Evolutionary conservation across 1,140 invertebrate species (phyloP).

Genomic region (Oscheius sp.): DNA sequence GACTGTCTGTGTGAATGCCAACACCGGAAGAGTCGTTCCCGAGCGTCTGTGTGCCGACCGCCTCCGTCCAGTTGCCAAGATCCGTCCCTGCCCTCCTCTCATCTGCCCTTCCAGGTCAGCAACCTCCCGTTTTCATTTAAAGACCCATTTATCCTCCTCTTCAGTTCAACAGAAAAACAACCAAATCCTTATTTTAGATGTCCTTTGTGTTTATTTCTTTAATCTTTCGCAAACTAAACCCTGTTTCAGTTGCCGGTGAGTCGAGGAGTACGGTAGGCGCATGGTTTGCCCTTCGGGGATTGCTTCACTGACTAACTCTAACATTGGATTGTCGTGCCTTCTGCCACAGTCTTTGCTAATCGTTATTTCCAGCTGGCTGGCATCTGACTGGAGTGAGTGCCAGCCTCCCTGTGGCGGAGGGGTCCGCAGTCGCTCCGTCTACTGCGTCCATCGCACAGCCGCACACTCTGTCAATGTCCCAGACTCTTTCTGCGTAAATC

Average conservation of each 20-base stretch:
- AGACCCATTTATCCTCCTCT: not conserved
- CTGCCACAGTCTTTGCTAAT: not conserved
- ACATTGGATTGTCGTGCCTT: not conserved
- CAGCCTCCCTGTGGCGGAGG: slow-evolving; percentile 28
- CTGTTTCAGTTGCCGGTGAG: slow-evolving; percentile 61
- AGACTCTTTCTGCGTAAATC: slow-evolving; percentile 40
- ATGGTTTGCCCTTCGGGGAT: slow-evolving; percentile 3
- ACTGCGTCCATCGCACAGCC: slow-evolving; percentile 31
- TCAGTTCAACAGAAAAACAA: not conserved
- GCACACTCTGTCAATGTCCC: slow-evolving; percentile 22
- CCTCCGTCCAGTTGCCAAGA: slow-evolving; percentile 44
- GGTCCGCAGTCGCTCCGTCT: slow-evolving; percentile 36
- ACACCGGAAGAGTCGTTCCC: slow-evolving; percentile 48
- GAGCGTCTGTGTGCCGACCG: slow-evolving; percentile 52
- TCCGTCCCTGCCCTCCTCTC: slow-evolving; percentile 44
- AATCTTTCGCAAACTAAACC: not conserved
- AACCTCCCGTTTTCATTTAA: not conserved
- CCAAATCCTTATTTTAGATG: not conserved
- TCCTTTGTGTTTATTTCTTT: no score
- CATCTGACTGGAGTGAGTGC: slow-evolving; percentile 28
- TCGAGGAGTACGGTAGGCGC: slow-evolving; percentile 50
- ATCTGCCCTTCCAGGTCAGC: slow-evolving; percentile 54
- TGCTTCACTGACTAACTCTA: not conserved
- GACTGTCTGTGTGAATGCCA: slow-evolving; percentile 51
- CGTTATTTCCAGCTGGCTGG: slow-evolving; percentile 56